Conservation (phyloP, 2,797 vertebrate genomes). For the Mareca penelope region DNA sequence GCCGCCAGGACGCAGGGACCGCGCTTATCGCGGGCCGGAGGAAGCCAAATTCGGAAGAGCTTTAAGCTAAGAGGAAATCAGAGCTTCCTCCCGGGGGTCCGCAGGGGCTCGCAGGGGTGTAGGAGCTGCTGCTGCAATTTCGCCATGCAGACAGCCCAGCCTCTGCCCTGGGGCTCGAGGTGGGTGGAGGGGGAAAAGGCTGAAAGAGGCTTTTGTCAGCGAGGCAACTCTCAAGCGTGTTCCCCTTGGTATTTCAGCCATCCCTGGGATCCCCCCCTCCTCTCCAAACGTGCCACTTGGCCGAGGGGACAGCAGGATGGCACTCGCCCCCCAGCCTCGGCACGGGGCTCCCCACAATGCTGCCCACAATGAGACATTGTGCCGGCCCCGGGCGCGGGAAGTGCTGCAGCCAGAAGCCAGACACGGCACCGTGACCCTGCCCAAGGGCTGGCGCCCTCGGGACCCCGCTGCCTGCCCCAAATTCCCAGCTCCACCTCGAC, state of each 20-base stretch:
- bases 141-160: background rate
- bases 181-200: background rate
- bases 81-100: background rate
- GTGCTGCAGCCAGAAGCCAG: background rate
- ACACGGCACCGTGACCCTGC: background rate
- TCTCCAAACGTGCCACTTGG: background rate
- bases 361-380: background rate
- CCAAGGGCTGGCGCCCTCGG: background rate
- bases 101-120: background rate
- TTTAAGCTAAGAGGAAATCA: slow-evolving; percentile 25
- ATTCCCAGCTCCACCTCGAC: background rate
- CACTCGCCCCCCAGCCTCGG: background rate
- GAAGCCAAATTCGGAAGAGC: background rate
- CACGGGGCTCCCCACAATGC: background rate
- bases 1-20: background rate
- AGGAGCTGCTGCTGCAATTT: background rate
- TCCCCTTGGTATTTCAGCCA: background rate
- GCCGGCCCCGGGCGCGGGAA: background rate
- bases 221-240: background rate
- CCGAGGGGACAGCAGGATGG: background rate
- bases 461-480: background rate
- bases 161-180: background rate
- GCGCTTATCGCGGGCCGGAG: background rate
- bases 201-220: slow-evolving; percentile 57
- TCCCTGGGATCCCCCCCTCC: background rate